These are phyloP conservation scores for Origma solitaria DNA, from an alignment of 2,113 vertebrate genomes.

Conservation along the genomic window DNA sequence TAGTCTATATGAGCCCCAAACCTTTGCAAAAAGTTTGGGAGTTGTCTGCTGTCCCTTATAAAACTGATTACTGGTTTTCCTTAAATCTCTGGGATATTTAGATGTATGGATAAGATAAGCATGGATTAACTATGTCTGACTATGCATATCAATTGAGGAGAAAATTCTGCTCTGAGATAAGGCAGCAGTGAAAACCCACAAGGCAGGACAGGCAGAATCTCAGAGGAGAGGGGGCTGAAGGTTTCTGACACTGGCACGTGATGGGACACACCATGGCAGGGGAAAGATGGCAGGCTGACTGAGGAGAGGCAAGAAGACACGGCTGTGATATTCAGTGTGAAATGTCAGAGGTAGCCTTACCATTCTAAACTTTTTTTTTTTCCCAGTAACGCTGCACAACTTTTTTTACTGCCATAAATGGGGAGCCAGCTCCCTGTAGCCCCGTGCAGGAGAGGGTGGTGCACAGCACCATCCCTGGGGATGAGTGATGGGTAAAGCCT, in stretches of 20 bases:
- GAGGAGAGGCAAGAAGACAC: not conserved
- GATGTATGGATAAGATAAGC: constrained; percentile 51
- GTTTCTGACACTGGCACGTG: not conserved
- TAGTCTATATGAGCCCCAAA: not conserved
- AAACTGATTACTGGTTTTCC: constrained; percentile 15
- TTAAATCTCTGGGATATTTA: constrained; percentile 46
- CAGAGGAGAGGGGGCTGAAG: not conserved
- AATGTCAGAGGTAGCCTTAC: not conserved
- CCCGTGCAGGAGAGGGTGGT: not conserved
- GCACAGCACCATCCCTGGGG: not conserved
- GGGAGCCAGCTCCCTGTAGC: not conserved
- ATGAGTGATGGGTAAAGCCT: not conserved
- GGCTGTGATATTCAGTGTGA: not conserved
- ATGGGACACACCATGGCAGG: not conserved
- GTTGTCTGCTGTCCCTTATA: not conserved
- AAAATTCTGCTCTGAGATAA: constrained; percentile 33
- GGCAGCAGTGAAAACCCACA: not conserved
- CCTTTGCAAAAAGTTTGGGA: not conserved
- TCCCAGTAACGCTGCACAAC: not conserved
- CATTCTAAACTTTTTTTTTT: not conserved
- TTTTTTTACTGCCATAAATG: not conserved
- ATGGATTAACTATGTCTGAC: constrained; percentile 64
- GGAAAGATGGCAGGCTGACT: not conserved
- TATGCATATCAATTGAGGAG: constrained; percentile 55
- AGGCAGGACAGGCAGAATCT: not conserved